Evolutionary conservation across 2,797 vertebrate species (phyloP).

Genomic region (Mycteria americana): DNA sequence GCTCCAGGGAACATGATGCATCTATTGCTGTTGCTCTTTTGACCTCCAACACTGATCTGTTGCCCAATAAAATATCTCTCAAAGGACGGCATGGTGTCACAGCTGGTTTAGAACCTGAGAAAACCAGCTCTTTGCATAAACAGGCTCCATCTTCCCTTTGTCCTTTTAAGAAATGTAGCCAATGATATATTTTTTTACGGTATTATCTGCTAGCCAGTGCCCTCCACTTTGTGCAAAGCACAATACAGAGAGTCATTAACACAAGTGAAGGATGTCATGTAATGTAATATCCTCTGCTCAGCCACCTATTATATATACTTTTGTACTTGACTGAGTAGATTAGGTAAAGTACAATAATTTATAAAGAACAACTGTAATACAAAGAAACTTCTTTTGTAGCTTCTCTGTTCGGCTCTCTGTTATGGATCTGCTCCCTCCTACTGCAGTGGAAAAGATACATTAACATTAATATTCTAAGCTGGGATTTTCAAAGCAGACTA

Average conservation of each 20-base stretch:
- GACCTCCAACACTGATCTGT: not conserved
- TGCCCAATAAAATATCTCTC: constrained; percentile 32
- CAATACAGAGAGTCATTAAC: not conserved
- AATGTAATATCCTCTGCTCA: not conserved
- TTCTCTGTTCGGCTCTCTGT: not conserved
- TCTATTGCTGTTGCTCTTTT: constrained; percentile 32
- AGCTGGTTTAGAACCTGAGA: constrained; percentile 17
- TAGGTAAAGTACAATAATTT: constrained; percentile 1
- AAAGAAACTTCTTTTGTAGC: not conserved
- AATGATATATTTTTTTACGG: not conserved
- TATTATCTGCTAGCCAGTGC: not conserved
- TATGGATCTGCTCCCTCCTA: not conserved
- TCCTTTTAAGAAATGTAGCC: not conserved
- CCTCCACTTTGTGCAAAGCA: not conserved
- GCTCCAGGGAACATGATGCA: not conserved
- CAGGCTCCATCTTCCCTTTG: not conserved
- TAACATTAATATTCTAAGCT: constrained; percentile 34
- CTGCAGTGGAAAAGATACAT: not conserved
- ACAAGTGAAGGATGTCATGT: not conserved
- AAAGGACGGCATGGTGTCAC: not conserved
- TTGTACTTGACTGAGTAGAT: not conserved
- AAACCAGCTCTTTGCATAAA: constrained; percentile 5
- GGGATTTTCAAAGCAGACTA: constrained; percentile 33
- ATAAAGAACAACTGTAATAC: not conserved
- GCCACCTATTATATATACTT: not conserved